Conservation (phyloP, 2,797 vertebrate genomes). For the Poeciliopsis turneri region DNA sequence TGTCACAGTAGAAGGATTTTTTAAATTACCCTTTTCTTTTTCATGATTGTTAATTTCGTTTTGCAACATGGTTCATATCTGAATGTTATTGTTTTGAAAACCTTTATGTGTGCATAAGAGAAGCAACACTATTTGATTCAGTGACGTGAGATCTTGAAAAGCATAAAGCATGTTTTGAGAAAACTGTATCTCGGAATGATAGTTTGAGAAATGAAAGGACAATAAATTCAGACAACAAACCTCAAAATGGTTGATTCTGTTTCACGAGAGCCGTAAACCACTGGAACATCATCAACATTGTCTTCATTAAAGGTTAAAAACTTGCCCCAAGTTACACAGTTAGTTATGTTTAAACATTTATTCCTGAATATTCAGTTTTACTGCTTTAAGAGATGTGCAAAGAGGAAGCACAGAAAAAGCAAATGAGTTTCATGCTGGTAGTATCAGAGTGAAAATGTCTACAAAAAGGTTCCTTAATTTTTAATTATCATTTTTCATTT, state of each 20-base stretch:
- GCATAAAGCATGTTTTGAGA: background rate
- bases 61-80: background rate
- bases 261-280: background rate
- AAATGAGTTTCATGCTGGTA: background rate
- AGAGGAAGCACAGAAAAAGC: background rate
- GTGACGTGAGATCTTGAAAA: background rate
- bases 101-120: background rate
- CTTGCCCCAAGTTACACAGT: background rate
- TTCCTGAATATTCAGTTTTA: background rate
- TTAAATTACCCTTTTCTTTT: background rate
- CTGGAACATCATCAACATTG: background rate
- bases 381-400: background rate
- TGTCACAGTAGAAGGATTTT: background rate
- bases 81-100: background rate
- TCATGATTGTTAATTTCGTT: background rate
- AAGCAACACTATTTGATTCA: background rate
- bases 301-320: background rate
- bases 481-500: conserved; percentile 4
- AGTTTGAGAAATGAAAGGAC: background rate
- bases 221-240: background rate
- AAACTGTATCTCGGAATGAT: background rate
- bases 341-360: background rate
- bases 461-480: background rate
- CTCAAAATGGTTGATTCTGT: background rate
- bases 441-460: background rate